phyloP scores from a whole-genome alignment of 92 coral and sea anemone species.

The Hydrozoanthus gracilis region DNA sequence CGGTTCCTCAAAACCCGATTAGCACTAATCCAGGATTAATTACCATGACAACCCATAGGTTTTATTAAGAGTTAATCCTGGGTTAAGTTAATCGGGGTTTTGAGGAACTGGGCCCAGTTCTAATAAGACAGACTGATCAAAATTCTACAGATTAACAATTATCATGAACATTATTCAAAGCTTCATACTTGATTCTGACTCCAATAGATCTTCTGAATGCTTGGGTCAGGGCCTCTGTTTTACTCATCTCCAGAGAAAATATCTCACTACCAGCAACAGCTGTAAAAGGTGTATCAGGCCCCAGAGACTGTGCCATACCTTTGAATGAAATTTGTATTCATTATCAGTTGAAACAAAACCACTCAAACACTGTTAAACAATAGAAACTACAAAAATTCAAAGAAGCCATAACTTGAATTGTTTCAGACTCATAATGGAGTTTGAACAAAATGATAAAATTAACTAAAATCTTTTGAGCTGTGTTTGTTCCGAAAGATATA shows the following conservation, averaged over 20 bases:
- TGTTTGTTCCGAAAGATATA: too few relatives aligned
- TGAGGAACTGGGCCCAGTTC: too few relatives aligned
- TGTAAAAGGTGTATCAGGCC: constrained; percentile 98
- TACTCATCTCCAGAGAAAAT: constrained; percentile 97
- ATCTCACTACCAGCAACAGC: constrained; percentile 98
- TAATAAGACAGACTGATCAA: too few relatives aligned
- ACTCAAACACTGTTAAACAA: background rate
- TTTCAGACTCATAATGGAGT: too few relatives aligned
- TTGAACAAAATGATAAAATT: too few relatives aligned
- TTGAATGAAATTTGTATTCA: background rate
- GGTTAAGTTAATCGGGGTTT: too few relatives aligned
- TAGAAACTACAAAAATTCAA: background rate
- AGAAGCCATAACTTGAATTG: background rate
- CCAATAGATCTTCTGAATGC: constrained; percentile 97
- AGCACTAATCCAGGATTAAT: too few relatives aligned
- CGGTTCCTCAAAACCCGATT: too few relatives aligned
- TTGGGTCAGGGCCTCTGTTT: constrained; percentile 97
- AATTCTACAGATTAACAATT: too few relatives aligned
- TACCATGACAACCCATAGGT: too few relatives aligned
- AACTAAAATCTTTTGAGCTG: too few relatives aligned
- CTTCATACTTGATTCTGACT: constrained; percentile 89
- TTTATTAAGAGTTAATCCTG: too few relatives aligned
- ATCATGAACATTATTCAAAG: background rate
- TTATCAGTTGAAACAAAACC: background rate
- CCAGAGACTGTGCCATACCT: constrained; percentile 99